Evolutionary conservation across 2,888 invertebrate genomes (phyloP).

Genomic region (Apamea anceps): DNA sequence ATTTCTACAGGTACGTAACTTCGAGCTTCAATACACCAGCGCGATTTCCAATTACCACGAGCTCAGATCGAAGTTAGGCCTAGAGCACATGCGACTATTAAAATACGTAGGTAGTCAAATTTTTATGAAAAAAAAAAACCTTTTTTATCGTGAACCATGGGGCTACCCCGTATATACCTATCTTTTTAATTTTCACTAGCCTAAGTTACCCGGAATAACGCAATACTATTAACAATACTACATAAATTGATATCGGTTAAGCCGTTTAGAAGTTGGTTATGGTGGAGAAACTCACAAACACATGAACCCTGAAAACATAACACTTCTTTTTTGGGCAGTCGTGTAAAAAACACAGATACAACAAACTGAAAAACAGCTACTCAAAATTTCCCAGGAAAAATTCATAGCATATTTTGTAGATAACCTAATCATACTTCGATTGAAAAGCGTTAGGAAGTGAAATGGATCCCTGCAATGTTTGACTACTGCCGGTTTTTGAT

Average conservation of each 20-base stretch:
- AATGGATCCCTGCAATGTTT: not conserved
- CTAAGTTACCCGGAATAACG: too few species aligned
- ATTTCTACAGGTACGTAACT: conserved; percentile 28
- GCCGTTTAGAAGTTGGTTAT: too few species aligned
- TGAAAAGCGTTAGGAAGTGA: not conserved
- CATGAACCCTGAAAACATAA: too few species aligned
- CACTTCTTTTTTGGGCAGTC: too few species aligned
- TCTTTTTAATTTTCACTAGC: too few species aligned
- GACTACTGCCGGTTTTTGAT: not conserved
- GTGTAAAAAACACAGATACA: not conserved
- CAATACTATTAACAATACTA: too few species aligned
- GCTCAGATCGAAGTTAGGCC: conserved; percentile 8
- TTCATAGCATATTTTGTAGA: not conserved
- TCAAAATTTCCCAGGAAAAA: not conserved
- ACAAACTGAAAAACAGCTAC: not conserved
- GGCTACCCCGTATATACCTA: too few species aligned
- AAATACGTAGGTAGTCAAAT: not conserved
- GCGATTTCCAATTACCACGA: conserved; percentile 46
- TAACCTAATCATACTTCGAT: not conserved
- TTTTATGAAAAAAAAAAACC: too few species aligned
- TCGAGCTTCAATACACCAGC: conserved; percentile 25
- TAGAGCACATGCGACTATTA: not conserved
- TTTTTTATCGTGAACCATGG: too few species aligned
- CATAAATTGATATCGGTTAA: too few species aligned
- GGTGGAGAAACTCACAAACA: too few species aligned